These are phyloP conservation scores for Lepisosteus oculatus DNA, from an alignment of 2,113 vertebrate genomes.

Conservation along the genomic window DNA sequence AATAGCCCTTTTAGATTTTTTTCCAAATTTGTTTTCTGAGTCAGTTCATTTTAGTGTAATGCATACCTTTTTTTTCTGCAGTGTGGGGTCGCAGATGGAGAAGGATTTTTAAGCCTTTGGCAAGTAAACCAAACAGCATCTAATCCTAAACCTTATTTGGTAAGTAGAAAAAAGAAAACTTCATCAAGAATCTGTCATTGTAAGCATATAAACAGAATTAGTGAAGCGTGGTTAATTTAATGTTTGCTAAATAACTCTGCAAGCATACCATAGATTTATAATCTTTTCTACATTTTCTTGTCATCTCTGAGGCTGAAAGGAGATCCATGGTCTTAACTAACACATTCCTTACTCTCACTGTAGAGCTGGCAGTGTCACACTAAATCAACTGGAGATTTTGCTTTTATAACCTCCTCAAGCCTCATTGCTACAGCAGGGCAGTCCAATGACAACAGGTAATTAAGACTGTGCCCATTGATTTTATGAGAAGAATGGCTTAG, in stretches of 20 bases:
- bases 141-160: constrained; percentile 95
- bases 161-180: constrained; percentile 55
- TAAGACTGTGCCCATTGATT: constrained; percentile 7
- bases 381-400: constrained; percentile 91
- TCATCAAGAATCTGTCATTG: not conserved
- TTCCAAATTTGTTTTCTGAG: no score
- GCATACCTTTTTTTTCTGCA: constrained; percentile 48
- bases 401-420: constrained; percentile 95
- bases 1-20: no score
- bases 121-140: constrained; percentile 94
- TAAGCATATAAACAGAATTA: not conserved
- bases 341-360: not conserved
- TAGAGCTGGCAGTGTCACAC: constrained; percentile 97
- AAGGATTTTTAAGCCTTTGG: constrained; percentile 96
- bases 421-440: constrained; percentile 94
- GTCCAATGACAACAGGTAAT: constrained; percentile 90
- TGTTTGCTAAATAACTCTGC: not conserved
- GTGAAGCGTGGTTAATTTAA: constrained; percentile 3
- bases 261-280: no score
- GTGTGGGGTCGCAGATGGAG: constrained; percentile 96
- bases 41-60: no score
- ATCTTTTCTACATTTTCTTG: not conserved
- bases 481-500: no score
- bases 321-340: not conserved
- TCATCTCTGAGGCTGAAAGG: not conserved